These are phyloP conservation scores for Cassiopea andromeda DNA, from an alignment of 30 jellyfish, hydroid and myxozoan species.

Conservation along the genomic window DNA sequence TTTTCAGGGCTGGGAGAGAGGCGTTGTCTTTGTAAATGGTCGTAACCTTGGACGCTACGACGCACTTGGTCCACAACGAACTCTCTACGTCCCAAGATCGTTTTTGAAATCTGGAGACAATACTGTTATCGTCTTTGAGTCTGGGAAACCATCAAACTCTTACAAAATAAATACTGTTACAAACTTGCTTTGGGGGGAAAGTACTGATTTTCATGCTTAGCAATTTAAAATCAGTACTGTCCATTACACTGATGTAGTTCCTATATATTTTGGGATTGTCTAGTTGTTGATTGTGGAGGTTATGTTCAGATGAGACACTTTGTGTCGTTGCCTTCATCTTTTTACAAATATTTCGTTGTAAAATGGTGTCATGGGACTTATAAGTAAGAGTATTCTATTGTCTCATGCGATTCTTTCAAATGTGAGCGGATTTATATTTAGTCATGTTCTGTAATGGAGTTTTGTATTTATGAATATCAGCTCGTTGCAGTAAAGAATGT, in stretches of 20 bases:
- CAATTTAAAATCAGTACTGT: neutral
- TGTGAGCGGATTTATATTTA: too few relatives aligned
- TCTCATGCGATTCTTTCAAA: too few relatives aligned
- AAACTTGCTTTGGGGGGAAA: conserved; percentile 37
- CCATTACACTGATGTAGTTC: neutral
- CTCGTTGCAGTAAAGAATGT: too few relatives aligned
- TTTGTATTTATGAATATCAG: too few relatives aligned
- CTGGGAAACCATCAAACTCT: conserved; percentile 58
- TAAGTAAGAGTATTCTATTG: too few relatives aligned
- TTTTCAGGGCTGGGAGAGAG: conserved; percentile 95
- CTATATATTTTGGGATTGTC: neutral
- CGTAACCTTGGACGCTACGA: conserved; percentile 94
- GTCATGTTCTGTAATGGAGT: too few relatives aligned
- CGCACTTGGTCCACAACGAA: conserved; percentile 91
- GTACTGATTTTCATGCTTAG: conserved; percentile 41
- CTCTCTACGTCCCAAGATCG: conserved; percentile 83
- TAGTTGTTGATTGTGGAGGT: neutral
- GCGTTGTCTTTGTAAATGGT: conserved; percentile 90
- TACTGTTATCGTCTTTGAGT: conserved; percentile 81
- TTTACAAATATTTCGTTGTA: too few relatives aligned
- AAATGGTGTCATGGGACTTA: too few relatives aligned
- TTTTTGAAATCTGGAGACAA: conserved; percentile 72
- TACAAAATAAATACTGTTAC: conserved; percentile 40
- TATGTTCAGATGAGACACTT: too few relatives aligned
- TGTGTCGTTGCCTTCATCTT: too few relatives aligned